Percentiles rank a stretch among this genome's conserved stretches.
Conservation (phyloP, 2,113 vertebrate species). For the Chrysochloris asiatica region DNA sequence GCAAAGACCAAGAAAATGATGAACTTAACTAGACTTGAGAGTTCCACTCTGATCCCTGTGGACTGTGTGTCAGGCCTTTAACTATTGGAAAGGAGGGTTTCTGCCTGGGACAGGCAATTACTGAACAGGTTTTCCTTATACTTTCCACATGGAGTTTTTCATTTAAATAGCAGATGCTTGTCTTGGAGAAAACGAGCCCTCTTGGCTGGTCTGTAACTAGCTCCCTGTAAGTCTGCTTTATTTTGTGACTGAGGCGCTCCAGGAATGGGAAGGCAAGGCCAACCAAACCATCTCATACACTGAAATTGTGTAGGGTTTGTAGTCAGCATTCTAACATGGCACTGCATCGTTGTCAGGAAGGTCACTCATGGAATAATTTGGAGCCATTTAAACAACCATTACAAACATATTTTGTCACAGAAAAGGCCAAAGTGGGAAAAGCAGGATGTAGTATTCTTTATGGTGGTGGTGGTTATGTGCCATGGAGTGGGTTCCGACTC, state of each 20-base stretch:
- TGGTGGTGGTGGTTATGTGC: no score
- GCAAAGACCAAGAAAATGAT: neutral
- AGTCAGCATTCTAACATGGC: no score
- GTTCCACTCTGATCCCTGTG: neutral
- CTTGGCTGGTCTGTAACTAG: neutral
- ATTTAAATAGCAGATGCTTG: neutral
- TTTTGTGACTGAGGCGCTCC: no score
- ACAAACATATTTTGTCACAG: neutral
- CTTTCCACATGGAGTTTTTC: neutral
- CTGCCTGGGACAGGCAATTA: neutral
- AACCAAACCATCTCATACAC: neutral
- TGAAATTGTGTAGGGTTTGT: neutral
- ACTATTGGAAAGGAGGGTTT: neutral
- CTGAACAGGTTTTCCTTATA: neutral
- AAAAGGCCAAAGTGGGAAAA: neutral
- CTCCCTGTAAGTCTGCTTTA: neutral
- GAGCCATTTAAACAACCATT: neutral
- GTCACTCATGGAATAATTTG: neutral
- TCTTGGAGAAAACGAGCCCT: neutral
- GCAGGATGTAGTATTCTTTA: neutral
- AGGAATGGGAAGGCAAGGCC: neutral
- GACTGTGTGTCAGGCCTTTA: neutral
- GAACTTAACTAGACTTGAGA: neutral
- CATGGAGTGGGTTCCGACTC: no score
- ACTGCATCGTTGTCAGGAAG: no score